phyloP scores from a whole-genome alignment of 1,140 invertebrate species.

The Drosophila parvula region DNA sequence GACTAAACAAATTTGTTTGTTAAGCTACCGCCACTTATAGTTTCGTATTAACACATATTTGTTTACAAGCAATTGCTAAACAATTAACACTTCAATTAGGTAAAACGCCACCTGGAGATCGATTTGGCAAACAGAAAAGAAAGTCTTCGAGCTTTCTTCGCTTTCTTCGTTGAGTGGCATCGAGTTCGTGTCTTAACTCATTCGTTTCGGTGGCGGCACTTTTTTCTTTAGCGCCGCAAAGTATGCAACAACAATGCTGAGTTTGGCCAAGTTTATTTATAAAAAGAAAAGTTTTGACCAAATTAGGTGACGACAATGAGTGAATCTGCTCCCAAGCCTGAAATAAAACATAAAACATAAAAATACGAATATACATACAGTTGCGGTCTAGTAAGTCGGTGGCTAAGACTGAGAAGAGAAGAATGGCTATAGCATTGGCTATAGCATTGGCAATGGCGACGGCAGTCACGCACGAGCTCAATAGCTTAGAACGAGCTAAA shows the following conservation, averaged over 20 bases:
- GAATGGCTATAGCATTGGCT: constrained; percentile 24
- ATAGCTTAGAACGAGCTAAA: constrained; percentile 73
- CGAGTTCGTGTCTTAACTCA: constrained; percentile 74
- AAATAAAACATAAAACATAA: background rate
- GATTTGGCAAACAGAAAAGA: background rate
- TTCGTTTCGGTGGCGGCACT: constrained; percentile 38
- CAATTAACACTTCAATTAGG: constrained; percentile 1
- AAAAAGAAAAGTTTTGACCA: constrained; percentile 69
- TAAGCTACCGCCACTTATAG: background rate
- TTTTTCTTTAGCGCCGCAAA: constrained; percentile 22
- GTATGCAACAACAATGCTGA: constrained; percentile 32
- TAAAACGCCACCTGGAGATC: constrained; percentile 13
- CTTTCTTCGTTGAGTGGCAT: constrained; percentile 38
- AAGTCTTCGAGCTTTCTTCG: constrained; percentile 30
- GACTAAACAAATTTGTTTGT: background rate
- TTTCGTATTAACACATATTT: background rate
- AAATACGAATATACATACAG: constrained; percentile 48
- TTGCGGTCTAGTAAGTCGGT: constrained; percentile 67
- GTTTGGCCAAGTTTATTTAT: background rate
- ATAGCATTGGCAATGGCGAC: constrained; percentile 11
- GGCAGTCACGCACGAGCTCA: constrained; percentile 69
- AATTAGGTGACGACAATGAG: constrained; percentile 65
- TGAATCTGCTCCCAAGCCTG: constrained; percentile 55
- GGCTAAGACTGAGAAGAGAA: constrained; percentile 14
- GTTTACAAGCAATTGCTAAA: background rate